Conservation (phyloP, 1,140 invertebrate species). For the Meloidogyne floridensis region DNA sequence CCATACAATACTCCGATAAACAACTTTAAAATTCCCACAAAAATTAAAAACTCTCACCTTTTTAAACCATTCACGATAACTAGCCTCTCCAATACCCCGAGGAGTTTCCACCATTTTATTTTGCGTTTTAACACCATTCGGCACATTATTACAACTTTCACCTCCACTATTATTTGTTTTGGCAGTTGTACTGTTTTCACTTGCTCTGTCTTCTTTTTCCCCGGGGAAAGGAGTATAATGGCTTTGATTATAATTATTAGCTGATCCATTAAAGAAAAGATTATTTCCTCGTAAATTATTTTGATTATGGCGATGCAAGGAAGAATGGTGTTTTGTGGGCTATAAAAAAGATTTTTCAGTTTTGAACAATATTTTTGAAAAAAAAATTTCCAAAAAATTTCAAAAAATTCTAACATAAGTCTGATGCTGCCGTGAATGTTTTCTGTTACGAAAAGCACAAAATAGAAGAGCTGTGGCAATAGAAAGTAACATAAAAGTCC, state of each 20-base stretch:
- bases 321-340: constrained; percentile 41
- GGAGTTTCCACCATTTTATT: constrained; percentile 41
- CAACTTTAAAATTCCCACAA: too few relatives aligned
- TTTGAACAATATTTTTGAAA: not conserved
- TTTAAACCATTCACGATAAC: constrained; percentile 60
- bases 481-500: constrained; percentile 24
- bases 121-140: not conserved
- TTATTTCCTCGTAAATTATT: constrained; percentile 13
- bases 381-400: not conserved
- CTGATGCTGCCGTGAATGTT: constrained; percentile 26
- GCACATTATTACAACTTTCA: not conserved
- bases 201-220: constrained; percentile 46
- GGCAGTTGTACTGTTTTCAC: constrained; percentile 25
- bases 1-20: too few relatives aligned
- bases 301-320: constrained; percentile 36
- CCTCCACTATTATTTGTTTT: constrained; percentile 6
- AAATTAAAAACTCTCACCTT: constrained; percentile 27
- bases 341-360: constrained; percentile 28
- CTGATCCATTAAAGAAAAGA: constrained; percentile 21
- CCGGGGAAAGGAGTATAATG: constrained; percentile 33
- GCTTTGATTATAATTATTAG: constrained; percentile 31
- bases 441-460: constrained; percentile 30
- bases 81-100: constrained; percentile 61
- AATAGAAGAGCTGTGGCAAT: constrained; percentile 25
- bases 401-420: constrained; percentile 41